Evolutionary conservation across 2,797 vertebrate species (phyloP).

Genomic region (Mus spretus): DNA sequence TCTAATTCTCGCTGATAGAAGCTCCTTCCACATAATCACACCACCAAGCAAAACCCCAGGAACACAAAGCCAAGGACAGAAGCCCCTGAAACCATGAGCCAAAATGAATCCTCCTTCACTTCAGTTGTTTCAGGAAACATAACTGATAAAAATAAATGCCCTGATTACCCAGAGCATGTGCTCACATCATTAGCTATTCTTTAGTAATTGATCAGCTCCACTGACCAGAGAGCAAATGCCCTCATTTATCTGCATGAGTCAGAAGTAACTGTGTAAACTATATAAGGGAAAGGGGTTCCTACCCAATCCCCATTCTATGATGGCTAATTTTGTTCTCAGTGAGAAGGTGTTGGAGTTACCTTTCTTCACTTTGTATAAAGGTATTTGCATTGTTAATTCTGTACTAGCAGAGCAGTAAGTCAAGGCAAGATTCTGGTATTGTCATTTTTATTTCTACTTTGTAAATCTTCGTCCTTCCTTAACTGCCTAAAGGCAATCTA

Average conservation of each 20-base stretch:
- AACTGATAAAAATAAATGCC: constrained; percentile 18
- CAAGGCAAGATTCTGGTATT: neutral
- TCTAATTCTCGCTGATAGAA: neutral
- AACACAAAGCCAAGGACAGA: neutral
- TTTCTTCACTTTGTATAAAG: neutral
- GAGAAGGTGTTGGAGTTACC: neutral
- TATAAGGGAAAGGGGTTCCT: neutral
- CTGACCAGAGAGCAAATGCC: neutral
- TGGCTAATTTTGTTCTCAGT: neutral
- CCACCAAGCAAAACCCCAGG: neutral
- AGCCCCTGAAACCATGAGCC: neutral
- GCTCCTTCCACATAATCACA: neutral
- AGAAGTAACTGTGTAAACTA: neutral
- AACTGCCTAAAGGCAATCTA: neutral
- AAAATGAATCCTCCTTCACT: neutral
- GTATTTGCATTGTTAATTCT: neutral
- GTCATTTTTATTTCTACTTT: neutral
- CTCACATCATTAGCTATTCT: neutral
- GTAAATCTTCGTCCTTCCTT: neutral
- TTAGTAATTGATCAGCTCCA: neutral
- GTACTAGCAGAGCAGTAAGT: neutral
- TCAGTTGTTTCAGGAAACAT: neutral
- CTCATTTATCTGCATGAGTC: neutral
- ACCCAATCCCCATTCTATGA: neutral
- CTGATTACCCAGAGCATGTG: neutral